Evolutionary conservation across 2,113 vertebrate genomes (phyloP), one percentile per base, ranked within the genome.

Genomic region (Alligator sinensis): DNA sequence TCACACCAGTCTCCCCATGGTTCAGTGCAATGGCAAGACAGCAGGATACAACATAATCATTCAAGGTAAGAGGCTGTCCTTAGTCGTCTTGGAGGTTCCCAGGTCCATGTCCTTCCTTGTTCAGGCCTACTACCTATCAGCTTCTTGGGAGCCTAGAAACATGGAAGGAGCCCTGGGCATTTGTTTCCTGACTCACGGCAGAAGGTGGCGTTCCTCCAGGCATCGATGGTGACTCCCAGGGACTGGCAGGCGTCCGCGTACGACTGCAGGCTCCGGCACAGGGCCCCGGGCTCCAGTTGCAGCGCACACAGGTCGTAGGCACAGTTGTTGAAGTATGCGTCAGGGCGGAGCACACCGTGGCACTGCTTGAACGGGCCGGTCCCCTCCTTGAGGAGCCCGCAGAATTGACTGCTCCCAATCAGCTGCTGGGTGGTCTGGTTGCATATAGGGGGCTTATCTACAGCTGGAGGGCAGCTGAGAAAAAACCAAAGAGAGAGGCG

Each of bases 281-380:
- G 96, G 38, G 93, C 88, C 64, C 38, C 70, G 2, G 58, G 82
- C 77, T 70, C 59, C 90, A 96, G 11, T 72, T 96, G 91, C 66
- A 97, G 92, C 30, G 96, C 97, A 92, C 97, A 98, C 72, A 97
- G 96, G 88, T 97, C 97, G 60, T 97, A 96, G 34, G 94, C 94
- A 30, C 97, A 97, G 57, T 87, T 92, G 75, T 83, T 70, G 83
- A 80, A 97, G 80, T 96, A 97, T 70, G 72, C 89, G 60, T 4
- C 55, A 77, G 97, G 95, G 90, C 96, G 76, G 0, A 93, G 47
- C 59, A 90, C 78, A 12, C 87, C 28, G 21, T 97, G 97, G 70
- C 97, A 97, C 2, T 86, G 93, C 90, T 91, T 78, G 84, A 97
- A 97, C 5, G 96, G 93, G 11, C 97, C 96, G 5, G 14, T 77